Evolutionary conservation across 2,113 vertebrate species (phyloP).

Genomic region (Urocynchramus pylzowi): DNA sequence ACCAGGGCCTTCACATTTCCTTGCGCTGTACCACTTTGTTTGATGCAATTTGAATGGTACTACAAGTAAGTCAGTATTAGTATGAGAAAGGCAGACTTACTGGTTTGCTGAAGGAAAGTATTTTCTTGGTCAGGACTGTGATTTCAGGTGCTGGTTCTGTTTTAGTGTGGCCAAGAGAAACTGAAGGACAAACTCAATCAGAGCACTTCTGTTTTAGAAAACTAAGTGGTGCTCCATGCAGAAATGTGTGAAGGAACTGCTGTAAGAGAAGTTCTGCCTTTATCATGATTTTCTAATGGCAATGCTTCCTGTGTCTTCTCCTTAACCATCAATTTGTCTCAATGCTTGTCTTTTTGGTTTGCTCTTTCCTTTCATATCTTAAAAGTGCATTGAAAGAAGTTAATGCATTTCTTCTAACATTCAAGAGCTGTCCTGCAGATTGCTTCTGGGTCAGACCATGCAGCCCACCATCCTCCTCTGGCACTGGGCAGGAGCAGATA

Average conservation of each 20-base stretch:
- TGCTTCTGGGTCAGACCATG: neutral
- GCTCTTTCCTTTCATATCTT: neutral
- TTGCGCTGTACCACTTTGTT: rapidly evolving
- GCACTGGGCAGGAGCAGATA: neutral
- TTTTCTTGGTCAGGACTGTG: neutral
- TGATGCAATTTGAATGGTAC: neutral
- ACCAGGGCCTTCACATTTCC: neutral
- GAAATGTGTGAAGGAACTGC: neutral
- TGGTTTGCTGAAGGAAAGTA: neutral
- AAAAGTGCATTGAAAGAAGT: neutral
- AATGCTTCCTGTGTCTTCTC: neutral
- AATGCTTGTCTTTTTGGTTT: neutral
- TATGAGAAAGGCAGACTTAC: neutral
- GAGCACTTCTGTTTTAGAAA: neutral
- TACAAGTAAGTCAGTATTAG: neutral
- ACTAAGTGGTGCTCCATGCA: neutral
- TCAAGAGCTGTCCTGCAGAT: neutral
- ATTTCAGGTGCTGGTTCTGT: neutral
- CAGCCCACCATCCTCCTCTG: neutral
- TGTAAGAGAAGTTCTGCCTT: neutral
- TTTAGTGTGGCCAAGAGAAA: neutral
- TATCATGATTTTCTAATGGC: neutral
- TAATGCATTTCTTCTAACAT: neutral
- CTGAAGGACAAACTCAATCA: neutral
- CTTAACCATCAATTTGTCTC: neutral